These are phyloP conservation scores for Pomacea canaliculata DNA, from an alignment of 2,888 invertebrate genomes.

Conservation along the genomic window DNA sequence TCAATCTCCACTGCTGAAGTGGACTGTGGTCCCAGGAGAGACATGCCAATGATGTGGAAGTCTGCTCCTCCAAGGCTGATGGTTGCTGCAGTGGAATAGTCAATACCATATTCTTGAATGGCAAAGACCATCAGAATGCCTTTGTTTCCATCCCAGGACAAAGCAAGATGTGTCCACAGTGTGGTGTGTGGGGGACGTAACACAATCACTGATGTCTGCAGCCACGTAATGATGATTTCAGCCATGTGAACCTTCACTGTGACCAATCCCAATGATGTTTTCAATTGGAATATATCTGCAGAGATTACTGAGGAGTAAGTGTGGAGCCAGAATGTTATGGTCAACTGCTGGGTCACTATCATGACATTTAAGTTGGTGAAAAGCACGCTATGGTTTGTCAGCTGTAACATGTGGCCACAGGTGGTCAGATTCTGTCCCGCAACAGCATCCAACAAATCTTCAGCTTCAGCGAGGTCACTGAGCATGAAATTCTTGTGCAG, in stretches of 20 bases:
- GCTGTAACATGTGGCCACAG: slow-evolving; percentile 38
- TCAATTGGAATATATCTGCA: slow-evolving; percentile 20
- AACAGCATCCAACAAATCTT: slow-evolving; percentile 5
- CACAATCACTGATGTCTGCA: slow-evolving; percentile 22
- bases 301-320: neutral
- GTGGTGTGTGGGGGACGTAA: slow-evolving; percentile 3
- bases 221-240: slow-evolving; percentile 14
- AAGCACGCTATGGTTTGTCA: slow-evolving; percentile 29
- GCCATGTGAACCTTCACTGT: neutral
- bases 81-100: slow-evolving; percentile 22
- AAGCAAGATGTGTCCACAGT: slow-evolving; percentile 31
- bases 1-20: slow-evolving; percentile 38
- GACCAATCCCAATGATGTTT: slow-evolving; percentile 8
- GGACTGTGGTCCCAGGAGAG: slow-evolving; percentile 12
- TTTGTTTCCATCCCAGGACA: slow-evolving; percentile 28
- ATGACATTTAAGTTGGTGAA: slow-evolving; percentile 24
- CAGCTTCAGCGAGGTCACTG: slow-evolving; percentile 28
- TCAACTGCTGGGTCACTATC: slow-evolving; percentile 22
- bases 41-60: slow-evolving; percentile 20
- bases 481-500: slow-evolving; percentile 29
- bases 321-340: slow-evolving; percentile 19
- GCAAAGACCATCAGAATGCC: slow-evolving; percentile 28
- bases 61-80: neutral
- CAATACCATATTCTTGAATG: slow-evolving; percentile 26
- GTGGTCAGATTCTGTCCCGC: slow-evolving; percentile 36